Evolutionary conservation across 2,888 invertebrate species (phyloP).

Genomic region (Mythimna vitellina): DNA sequence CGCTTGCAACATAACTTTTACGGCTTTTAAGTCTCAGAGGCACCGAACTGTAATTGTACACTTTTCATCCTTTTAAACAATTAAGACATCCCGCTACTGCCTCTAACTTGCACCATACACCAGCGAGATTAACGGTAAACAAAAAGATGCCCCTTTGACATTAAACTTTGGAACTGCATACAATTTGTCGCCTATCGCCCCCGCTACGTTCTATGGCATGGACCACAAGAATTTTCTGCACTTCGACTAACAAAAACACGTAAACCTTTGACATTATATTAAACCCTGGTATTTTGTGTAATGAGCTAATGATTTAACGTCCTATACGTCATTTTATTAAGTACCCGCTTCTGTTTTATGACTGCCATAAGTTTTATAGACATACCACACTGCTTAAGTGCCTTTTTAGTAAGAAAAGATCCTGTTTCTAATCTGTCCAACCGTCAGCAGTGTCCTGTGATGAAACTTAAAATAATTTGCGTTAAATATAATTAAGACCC

Average conservation of each 20-base stretch:
- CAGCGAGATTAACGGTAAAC: conserved; percentile 59
- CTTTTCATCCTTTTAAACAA: not conserved
- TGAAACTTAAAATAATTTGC: not conserved
- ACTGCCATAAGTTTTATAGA: not conserved
- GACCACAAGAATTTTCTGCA: conserved; percentile 5
- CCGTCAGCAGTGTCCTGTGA: not conserved
- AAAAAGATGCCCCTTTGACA: conserved; percentile 63
- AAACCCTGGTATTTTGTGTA: conserved; percentile 31
- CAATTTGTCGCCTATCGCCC: conserved; percentile 9
- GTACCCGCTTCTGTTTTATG: not conserved
- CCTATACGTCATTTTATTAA: conserved; percentile 6
- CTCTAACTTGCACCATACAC: conserved; percentile 31
- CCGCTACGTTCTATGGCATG: conserved; percentile 40
- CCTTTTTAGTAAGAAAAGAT: not conserved
- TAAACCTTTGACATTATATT: conserved; percentile 40
- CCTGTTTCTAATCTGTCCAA: not conserved
- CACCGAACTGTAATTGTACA: no score
- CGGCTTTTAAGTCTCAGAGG: no score
- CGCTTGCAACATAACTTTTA: no score
- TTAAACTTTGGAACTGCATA: conserved; percentile 55
- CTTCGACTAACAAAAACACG: conserved; percentile 44
- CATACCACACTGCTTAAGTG: not conserved
- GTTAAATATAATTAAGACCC: not conserved
- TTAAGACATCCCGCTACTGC: not conserved
- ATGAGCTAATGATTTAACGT: conserved; percentile 24